These are phyloP conservation scores for Mesorhabditis sp. DNA, from an alignment of 2,888 invertebrate species.

Conservation along the genomic window DNA sequence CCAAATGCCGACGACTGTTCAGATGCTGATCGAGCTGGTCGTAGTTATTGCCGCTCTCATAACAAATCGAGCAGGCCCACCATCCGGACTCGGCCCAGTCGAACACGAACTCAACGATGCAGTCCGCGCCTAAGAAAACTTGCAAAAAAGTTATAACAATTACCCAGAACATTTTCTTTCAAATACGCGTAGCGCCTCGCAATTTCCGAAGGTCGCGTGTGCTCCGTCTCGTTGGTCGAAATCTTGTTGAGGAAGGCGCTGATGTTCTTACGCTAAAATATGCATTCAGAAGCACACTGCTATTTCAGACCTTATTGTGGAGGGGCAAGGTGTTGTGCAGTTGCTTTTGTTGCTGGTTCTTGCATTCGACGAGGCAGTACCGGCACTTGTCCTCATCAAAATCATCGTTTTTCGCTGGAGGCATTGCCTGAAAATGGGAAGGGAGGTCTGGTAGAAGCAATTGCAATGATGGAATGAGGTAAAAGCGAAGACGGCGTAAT, in stretches of 20 bases:
- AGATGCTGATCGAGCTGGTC: slow-evolving; percentile 33
- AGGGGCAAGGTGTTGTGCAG: not conserved
- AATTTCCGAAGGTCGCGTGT: not conserved
- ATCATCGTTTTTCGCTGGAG: not conserved
- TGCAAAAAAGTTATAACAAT: slow-evolving; percentile 7
- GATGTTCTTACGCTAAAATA: slow-evolving; percentile 2
- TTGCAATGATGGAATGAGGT: no score
- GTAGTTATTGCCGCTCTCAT: slow-evolving; percentile 23
- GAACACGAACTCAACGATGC: slow-evolving; percentile 22
- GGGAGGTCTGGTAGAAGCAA: no score
- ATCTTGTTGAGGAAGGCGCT: not conserved
- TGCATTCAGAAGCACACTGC: not conserved
- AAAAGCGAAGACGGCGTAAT: no score
- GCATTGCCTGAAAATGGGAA: not conserved
- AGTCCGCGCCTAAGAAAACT: slow-evolving; percentile 22
- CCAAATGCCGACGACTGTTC: slow-evolving; percentile 22
- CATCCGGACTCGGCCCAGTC: slow-evolving; percentile 15
- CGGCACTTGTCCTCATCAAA: not conserved
- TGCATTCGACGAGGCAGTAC: not conserved
- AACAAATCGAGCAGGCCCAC: slow-evolving; percentile 37
- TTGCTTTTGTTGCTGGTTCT: not conserved
- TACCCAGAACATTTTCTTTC: slow-evolving; percentile 5
- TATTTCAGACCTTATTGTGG: not conserved
- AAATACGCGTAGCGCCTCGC: not conserved
- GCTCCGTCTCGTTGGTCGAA: not conserved